phyloP scores from a whole-genome alignment of 2,113 vertebrate species.

The Leptosomus discolor region DNA sequence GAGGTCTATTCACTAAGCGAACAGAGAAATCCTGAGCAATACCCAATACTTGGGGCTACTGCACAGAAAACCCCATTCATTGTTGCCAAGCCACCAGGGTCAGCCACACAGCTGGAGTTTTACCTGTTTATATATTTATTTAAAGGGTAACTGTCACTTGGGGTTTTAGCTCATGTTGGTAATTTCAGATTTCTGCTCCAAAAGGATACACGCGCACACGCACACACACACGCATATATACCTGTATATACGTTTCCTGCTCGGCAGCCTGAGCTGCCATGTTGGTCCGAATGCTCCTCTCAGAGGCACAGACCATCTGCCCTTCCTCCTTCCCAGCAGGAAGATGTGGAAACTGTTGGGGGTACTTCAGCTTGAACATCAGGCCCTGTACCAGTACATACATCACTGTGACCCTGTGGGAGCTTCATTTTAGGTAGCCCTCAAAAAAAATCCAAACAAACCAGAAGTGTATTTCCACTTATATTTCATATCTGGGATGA shows the following conservation, averaged over 20 bases:
- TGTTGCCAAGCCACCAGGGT: constrained; percentile 7
- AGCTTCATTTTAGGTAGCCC: not conserved
- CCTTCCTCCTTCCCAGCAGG: not conserved
- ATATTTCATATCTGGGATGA: not conserved
- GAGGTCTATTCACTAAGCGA: not conserved
- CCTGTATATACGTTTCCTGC: not conserved
- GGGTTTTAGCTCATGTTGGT: not conserved
- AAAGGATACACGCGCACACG: not conserved
- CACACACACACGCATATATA: too few relatives aligned
- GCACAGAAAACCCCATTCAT: not conserved
- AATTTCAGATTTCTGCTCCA: not conserved
- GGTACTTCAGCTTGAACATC: not conserved
- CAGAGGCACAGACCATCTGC: not conserved
- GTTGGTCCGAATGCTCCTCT: not conserved
- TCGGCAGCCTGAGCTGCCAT: not conserved
- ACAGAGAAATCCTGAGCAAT: not conserved
- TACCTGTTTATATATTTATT: constrained; percentile 6
- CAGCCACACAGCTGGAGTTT: not conserved
- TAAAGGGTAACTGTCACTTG: not conserved
- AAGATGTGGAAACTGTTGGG: not conserved
- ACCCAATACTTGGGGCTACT: not conserved
- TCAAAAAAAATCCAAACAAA: not conserved
- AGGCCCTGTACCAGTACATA: not conserved
- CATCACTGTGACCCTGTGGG: not conserved
- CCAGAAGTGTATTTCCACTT: not conserved